Percentiles rank a stretch among this genome's conserved stretches.
phyloP scores from a whole-genome alignment of 2,113 vertebrate genomes.

The Caretta caretta region DNA sequence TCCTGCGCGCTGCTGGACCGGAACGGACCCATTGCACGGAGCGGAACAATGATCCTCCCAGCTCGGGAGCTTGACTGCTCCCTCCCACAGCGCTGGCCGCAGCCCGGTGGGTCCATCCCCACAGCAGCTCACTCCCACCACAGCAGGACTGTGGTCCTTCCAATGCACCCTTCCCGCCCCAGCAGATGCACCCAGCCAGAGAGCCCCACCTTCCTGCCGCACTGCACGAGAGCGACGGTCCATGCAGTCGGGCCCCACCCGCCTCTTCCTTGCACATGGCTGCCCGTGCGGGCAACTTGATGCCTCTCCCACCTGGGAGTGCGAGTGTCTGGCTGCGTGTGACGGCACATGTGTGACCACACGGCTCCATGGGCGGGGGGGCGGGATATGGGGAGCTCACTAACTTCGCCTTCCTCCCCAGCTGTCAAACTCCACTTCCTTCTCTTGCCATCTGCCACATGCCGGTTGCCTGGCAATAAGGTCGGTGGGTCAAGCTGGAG shows the following conservation, averaged over 20 bases:
- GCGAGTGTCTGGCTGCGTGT: not conserved
- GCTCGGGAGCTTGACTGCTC: too few relatives aligned
- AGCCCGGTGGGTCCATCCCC: too few relatives aligned
- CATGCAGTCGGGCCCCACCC: not conserved
- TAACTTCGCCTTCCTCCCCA: not conserved
- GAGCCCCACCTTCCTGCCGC: not conserved
- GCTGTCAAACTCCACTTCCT: not conserved
- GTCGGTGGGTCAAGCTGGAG: not conserved
- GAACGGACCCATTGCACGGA: not conserved
- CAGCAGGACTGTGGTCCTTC: too few relatives aligned
- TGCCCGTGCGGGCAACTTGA: not conserved
- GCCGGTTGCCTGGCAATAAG: slow-evolving; percentile 5
- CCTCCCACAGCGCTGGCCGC: too few relatives aligned
- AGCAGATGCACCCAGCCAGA: too few relatives aligned
- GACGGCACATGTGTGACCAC: not conserved
- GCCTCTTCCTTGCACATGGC: not conserved
- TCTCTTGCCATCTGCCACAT: not conserved
- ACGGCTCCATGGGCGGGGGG: not conserved
- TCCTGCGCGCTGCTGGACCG: not conserved
- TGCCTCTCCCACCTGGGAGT: not conserved
- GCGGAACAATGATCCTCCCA: not conserved
- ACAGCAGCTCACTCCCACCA: too few relatives aligned
- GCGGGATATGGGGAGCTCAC: not conserved
- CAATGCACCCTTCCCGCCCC: too few relatives aligned
- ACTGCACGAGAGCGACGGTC: not conserved